phyloP scores from a whole-genome alignment of 2,888 invertebrate species.

The Ganaspis brasiliensis region DNA sequence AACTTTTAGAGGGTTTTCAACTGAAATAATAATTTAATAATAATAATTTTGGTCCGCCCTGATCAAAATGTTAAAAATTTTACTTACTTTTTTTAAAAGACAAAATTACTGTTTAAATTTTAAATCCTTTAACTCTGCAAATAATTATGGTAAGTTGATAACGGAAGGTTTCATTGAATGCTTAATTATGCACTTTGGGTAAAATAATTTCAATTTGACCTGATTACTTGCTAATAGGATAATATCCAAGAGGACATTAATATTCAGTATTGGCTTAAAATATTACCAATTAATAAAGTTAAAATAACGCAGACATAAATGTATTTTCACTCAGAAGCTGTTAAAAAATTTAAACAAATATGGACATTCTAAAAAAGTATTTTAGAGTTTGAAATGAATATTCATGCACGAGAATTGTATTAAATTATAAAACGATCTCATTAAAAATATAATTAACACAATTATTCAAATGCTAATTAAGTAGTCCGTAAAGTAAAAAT shows the following conservation, averaged over 20 bases:
- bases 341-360: not conserved
- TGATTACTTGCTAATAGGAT: not conserved
- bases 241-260: not conserved
- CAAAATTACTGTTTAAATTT: not conserved
- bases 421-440: not conserved
- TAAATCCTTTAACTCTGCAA: not conserved
- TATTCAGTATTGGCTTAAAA: conserved; percentile 4
- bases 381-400: not conserved
- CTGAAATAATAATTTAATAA: too few relatives aligned
- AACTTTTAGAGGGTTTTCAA: too few relatives aligned
- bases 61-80: too few relatives aligned
- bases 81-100: too few relatives aligned
- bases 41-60: too few relatives aligned
- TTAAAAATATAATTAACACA: too few relatives aligned
- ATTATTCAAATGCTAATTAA: too few relatives aligned
- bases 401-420: not conserved
- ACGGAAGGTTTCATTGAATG: not conserved
- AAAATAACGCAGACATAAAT: not conserved
- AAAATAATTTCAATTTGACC: conserved; percentile 5
- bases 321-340: not conserved
- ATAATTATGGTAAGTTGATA: not conserved
- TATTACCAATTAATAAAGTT: not conserved
- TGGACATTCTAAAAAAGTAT: not conserved
- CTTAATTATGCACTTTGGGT: not conserved
- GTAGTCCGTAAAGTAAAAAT: too few relatives aligned